Conservation (phyloP, 2,888 invertebrate genomes). For the Nebria brevicollis region DNA sequence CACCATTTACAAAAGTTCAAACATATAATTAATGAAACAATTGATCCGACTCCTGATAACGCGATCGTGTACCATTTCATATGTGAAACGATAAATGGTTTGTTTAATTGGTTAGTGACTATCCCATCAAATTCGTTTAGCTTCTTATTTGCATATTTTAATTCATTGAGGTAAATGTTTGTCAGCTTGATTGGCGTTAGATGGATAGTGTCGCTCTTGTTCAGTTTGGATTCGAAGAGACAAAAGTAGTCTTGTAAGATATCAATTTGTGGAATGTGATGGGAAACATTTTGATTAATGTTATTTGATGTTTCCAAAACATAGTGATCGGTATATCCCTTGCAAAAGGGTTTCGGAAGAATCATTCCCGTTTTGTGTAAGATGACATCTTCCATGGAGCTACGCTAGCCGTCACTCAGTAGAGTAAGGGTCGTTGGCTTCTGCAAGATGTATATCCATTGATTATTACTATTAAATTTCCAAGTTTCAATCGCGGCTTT, state of each 20-base stretch:
- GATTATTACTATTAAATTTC: constrained; percentile 46
- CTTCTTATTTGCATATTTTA: too few relatives aligned
- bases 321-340: constrained; percentile 44
- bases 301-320: constrained; percentile 39
- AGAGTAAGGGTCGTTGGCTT: constrained; percentile 45
- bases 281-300: constrained; percentile 24
- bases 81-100: too few relatives aligned
- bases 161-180: too few relatives aligned
- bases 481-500: constrained; percentile 48
- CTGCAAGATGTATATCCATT: constrained; percentile 48
- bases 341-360: constrained; percentile 30
- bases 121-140: too few relatives aligned
- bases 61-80: too few relatives aligned
- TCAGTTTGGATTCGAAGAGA: constrained; percentile 39
- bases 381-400: constrained; percentile 32
- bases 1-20: too few relatives aligned
- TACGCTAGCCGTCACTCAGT: constrained; percentile 22
- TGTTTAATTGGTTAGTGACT: too few relatives aligned
- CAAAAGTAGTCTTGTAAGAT: constrained; percentile 48
- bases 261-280: constrained; percentile 41
- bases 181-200: too few relatives aligned
- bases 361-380: constrained; percentile 39
- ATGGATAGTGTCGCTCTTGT: too few relatives aligned
- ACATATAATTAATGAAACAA: too few relatives aligned
- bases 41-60: too few relatives aligned